phyloP scores from a whole-genome alignment of 92 coral and sea anemone species.

The Ricordea florida region DNA sequence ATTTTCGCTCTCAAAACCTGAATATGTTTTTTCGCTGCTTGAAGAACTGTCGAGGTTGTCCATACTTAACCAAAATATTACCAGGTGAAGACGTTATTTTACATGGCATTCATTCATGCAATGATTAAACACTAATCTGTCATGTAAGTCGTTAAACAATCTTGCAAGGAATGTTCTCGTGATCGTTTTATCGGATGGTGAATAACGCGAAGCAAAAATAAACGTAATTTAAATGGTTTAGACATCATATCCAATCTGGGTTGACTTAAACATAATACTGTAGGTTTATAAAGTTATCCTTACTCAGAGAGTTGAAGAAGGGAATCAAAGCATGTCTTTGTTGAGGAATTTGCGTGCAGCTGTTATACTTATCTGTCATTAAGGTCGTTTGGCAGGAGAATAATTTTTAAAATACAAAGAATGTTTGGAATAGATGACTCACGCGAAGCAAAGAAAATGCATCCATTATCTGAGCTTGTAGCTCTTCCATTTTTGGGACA shows the following conservation, averaged over 20 bases:
- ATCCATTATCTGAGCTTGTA: conserved; percentile 8
- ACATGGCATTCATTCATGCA: conserved; percentile 2
- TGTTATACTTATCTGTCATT: conserved; percentile 8
- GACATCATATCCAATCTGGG: too few relatives aligned
- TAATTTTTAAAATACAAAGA: not conserved
- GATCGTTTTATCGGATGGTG: not conserved
- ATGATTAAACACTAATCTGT: not conserved
- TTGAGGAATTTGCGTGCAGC: conserved; percentile 2
- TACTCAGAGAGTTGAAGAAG: conserved; percentile 3
- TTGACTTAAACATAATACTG: not conserved
- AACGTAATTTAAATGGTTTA: not conserved
- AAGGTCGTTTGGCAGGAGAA: conserved; percentile 2
- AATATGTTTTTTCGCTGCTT: conserved; percentile 11
- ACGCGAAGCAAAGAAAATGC: not conserved
- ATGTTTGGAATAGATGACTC: conserved; percentile 8
- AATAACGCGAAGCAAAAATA: not conserved
- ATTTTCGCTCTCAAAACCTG: conserved; percentile 4
- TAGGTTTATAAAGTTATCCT: not conserved
- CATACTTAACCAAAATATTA: conserved; percentile 13
- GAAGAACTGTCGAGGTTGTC: conserved; percentile 17
- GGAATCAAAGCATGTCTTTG: not conserved
- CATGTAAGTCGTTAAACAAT: not conserved
- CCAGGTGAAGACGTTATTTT: not conserved
- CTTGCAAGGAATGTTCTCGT: not conserved
- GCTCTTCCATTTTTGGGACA: conserved; percentile 7